These are phyloP conservation scores for Priocnemis perturbator DNA, from an alignment of 2,888 invertebrate species.

Conservation along the genomic window DNA sequence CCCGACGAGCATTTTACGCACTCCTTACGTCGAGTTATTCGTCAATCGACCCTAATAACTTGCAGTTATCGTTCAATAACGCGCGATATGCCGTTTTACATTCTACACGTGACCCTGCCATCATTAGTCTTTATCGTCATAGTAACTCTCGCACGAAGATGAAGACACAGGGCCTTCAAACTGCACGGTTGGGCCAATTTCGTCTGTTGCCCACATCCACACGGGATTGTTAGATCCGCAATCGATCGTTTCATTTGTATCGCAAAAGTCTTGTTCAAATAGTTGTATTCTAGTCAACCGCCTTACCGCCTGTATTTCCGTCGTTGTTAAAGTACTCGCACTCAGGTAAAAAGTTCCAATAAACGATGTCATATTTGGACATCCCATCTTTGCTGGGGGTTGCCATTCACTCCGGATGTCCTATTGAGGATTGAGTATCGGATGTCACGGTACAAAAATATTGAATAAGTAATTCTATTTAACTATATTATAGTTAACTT, in stretches of 20 bases:
- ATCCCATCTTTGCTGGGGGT: constrained; percentile 27
- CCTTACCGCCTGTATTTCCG: constrained; percentile 16
- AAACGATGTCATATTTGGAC: constrained; percentile 42
- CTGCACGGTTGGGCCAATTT: too few species aligned
- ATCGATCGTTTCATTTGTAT: too few species aligned
- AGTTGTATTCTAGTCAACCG: too few species aligned
- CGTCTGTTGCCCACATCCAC: too few species aligned
- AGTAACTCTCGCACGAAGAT: too few species aligned
- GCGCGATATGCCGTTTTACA: constrained; percentile 51
- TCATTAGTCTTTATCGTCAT: constrained; percentile 26
- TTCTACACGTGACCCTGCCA: constrained; percentile 48
- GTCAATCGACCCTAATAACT: constrained; percentile 69
- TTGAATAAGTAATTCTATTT: too few species aligned
- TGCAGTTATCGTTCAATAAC: constrained; percentile 63
- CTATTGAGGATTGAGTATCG: too few species aligned
- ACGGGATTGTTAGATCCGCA: too few species aligned
- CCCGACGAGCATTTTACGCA: constrained; percentile 50
- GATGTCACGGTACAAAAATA: too few species aligned
- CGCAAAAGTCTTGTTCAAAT: too few species aligned
- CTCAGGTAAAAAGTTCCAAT: constrained; percentile 43
- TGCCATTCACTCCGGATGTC: constrained; percentile 26
- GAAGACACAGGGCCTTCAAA: too few species aligned
- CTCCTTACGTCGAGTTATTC: constrained; percentile 55
- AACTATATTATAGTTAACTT: too few species aligned
- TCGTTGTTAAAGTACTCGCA: constrained; percentile 31